These are phyloP conservation scores for Iphiclides podalirius DNA, from an alignment of 2,888 invertebrate species.

Conservation along the genomic window DNA sequence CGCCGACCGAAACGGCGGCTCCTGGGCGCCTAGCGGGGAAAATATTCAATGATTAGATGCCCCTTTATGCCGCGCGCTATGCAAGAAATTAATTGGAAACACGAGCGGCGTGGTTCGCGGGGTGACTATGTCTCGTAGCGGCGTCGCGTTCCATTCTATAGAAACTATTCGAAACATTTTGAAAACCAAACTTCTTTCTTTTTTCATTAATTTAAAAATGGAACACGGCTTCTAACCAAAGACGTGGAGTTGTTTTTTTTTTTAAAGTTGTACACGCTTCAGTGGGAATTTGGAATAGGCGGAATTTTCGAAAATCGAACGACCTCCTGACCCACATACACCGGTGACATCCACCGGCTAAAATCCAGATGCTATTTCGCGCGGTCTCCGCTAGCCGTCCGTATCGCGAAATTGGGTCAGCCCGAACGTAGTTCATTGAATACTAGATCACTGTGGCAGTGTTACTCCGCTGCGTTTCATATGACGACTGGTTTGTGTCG, in stretches of 20 bases:
- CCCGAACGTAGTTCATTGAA: not conserved
- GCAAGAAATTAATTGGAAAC: slow-evolving; percentile 21
- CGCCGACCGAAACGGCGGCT: slow-evolving; percentile 13
- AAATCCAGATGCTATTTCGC: not conserved
- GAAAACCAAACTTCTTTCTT: not conserved
- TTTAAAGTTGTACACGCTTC: too few relatives aligned
- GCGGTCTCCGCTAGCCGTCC: not conserved
- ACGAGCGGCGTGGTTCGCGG: slow-evolving; percentile 3
- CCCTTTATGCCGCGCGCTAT: slow-evolving; percentile 13
- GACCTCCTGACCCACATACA: not conserved
- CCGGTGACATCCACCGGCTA: not conserved
- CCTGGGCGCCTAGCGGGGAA: slow-evolving; percentile 8
- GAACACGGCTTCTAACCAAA: too few relatives aligned
- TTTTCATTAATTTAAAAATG: not conserved
- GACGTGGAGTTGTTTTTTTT: too few relatives aligned
- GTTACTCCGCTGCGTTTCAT: not conserved
- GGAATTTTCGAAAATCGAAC: not conserved
- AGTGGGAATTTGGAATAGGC: too few relatives aligned
- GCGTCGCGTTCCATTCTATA: not conserved
- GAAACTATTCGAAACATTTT: too few relatives aligned
- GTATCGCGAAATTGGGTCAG: not conserved
- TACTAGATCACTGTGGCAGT: not conserved
- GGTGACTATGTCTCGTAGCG: not conserved
- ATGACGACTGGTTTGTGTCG: too few relatives aligned
- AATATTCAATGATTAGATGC: slow-evolving; percentile 24